Evolutionary conservation across 1,140 invertebrate genomes (phyloP), one percentile per base, ranked within the genome.

Genomic region (Apolygus lucorum): DNA sequence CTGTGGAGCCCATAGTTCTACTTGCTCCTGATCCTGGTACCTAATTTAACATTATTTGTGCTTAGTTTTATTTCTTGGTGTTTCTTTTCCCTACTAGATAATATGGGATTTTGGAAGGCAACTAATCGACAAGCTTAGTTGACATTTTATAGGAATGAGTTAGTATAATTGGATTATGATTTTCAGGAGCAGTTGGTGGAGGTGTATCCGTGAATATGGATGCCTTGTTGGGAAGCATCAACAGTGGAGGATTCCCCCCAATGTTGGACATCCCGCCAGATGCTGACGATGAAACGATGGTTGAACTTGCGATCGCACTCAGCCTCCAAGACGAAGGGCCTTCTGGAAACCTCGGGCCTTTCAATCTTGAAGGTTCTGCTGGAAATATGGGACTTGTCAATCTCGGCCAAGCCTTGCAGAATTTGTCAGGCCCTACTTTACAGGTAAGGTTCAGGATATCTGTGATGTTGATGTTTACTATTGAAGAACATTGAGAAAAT

Each of bases 231-330:
- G 83, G 79, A 22, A 78, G 76, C 17, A 67, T 59, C 26, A 76
- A 76, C 24, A 78, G 81, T 8, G 83, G 82, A 62, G 84, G 82
- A 64, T 90, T 90, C 71, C 86, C 85, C 11, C 87, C 88, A 0
- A 78, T 95, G n/a, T 79, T 95, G 0, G 92, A 95, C 75, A 87
- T 96, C 26, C 91, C 91, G 17, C 88, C 91, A 2, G 93, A 96
- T 79, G 92, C 91, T 1, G 93, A 96, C 77, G 95, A 97, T 78
- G 95, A 98, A 78, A 90, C 93, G 0, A 97, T 98, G 87, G 92
- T 98, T 25, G 93, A 97, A 79, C 83, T 98, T 69, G 95, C 95
- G 0, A 97, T 98, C 73, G 95, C 95, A 0, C 81, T 98, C 0
- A 96, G 93, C 74, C 82, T 98, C 1, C 93, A 97, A 78, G 92